Evolutionary conservation across 30 jellyfish, hydroid and myxozoan species (phyloP).

Genomic region (Aurelia coerulea): DNA sequence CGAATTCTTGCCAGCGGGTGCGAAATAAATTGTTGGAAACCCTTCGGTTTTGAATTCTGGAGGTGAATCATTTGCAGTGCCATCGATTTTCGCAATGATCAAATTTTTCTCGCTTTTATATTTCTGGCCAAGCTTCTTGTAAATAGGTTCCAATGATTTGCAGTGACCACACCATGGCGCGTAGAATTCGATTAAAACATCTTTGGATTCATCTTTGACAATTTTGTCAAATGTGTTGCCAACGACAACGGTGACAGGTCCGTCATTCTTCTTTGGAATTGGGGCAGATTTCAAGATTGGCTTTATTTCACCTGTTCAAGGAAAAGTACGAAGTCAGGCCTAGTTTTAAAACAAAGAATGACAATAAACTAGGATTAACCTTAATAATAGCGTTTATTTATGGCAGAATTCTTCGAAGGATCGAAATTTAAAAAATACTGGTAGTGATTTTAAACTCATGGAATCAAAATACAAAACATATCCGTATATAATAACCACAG

Average conservation of each 20-base stretch:
- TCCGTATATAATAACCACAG: too few species aligned
- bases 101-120: conserved; percentile 85
- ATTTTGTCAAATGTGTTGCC: conserved; percentile 92
- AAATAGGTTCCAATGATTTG: conserved; percentile 90
- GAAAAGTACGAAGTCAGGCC: not conserved
- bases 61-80: conserved; percentile 96
- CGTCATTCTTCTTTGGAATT: conserved; percentile 79
- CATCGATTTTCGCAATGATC: conserved; percentile 96
- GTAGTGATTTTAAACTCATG: too few species aligned
- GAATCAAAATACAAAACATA: too few species aligned
- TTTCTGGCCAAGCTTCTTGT: conserved; percentile 91
- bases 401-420: too few species aligned
- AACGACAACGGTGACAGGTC: conserved; percentile 96
- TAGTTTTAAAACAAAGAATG: not conserved
- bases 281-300: conserved; percentile 95
- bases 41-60: conserved; percentile 90
- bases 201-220: conserved; percentile 95
- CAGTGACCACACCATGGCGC: conserved; percentile 99
- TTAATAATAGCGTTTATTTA: too few species aligned
- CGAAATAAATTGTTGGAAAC: conserved; percentile 96
- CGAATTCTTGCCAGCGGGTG: conserved; percentile 93
- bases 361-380: too few species aligned
- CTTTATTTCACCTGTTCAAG: conserved; percentile 80
- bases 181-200: conserved; percentile 94
- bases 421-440: too few species aligned